Evolutionary conservation across 1,140 invertebrate genomes (phyloP).

Genomic region (Aporrectodea caliginosa): DNA sequence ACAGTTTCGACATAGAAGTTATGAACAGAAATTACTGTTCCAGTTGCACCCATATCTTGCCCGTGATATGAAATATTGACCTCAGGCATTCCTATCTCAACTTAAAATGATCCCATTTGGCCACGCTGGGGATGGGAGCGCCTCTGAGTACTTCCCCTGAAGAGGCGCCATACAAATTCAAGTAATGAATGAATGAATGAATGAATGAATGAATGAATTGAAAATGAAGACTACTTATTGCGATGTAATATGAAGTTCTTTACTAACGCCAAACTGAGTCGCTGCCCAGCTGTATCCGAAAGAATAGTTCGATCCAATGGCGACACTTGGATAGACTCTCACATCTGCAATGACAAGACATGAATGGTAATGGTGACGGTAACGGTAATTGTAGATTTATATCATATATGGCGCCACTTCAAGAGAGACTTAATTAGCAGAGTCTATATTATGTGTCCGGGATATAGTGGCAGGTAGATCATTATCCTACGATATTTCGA

Average conservation of each 20-base stretch:
- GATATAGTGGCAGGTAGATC: background rate
- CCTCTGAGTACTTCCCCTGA: background rate
- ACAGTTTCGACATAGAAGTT: too few relatives aligned
- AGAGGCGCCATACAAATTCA: too few relatives aligned
- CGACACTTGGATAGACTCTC: background rate
- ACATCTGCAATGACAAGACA: background rate
- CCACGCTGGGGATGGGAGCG: background rate
- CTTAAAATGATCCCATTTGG: background rate
- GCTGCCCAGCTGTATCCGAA: background rate
- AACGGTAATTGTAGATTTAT: too few relatives aligned
- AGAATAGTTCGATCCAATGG: background rate
- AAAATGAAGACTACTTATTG: background rate
- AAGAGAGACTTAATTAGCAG: background rate
- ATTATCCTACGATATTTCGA: too few relatives aligned
- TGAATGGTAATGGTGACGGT: too few relatives aligned
- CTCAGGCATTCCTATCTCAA: too few relatives aligned
- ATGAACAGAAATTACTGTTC: too few relatives aligned
- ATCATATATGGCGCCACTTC: background rate
- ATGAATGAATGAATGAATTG: background rate
- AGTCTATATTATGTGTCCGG: background rate
- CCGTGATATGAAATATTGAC: too few relatives aligned
- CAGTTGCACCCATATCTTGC: too few relatives aligned
- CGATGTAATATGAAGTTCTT: too few relatives aligned
- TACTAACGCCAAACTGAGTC: background rate
- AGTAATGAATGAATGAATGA: too few relatives aligned